Base-by-base conservation (phyloP, 1,140 invertebrate genomes). In the Limonius californicus region DNA sequence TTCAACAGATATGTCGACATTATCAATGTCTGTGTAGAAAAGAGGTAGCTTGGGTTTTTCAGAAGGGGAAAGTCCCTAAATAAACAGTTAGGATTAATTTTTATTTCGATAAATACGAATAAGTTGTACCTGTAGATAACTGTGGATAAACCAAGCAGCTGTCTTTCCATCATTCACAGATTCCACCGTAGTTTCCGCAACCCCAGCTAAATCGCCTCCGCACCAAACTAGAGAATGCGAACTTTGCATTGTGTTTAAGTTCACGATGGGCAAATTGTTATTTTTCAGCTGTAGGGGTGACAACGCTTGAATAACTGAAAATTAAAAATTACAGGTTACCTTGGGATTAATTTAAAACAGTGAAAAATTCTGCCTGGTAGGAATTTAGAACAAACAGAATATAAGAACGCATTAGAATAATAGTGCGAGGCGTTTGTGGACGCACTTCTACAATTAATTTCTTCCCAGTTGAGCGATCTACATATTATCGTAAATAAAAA, bases 121-220 rank as follows among this genome's bases (percentile, higher is more conserved):
- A n/a, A n/a, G n/a, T n/a, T n/a, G 16, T 56, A 93, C 91, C 83
- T 96, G 92, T 54, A 99, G 79, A 75, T 92, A 94, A 69, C 89
- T 89, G 73, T 99, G 97, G 53, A 99, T 98, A 68, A 85, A 84
- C 96, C 96, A 98, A 4, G 96, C 91, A 0, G 97, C 96, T 3
- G 88, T 92, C 81, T 99, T 99, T 19, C 97, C 97, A 80, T 99
- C 97, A 77, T 99, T 99, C 0, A 97, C 95, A 1, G 94, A 91
- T 81, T 99, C 97, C 0, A 99, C 97, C 0, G 97, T 98, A 0
- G 97, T 99, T 76, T 98, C 93, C 0, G 95, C 89, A 16, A 94
- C 82, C 1, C 95, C 96, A 7, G 92, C 94, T 7, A 98, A 72
- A 79, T 99, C 97, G 0, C 97, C 97, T 7, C 97, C 97, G 69